Conservation (phyloP, 2,888 invertebrate species). For the Villa cingulata region DNA sequence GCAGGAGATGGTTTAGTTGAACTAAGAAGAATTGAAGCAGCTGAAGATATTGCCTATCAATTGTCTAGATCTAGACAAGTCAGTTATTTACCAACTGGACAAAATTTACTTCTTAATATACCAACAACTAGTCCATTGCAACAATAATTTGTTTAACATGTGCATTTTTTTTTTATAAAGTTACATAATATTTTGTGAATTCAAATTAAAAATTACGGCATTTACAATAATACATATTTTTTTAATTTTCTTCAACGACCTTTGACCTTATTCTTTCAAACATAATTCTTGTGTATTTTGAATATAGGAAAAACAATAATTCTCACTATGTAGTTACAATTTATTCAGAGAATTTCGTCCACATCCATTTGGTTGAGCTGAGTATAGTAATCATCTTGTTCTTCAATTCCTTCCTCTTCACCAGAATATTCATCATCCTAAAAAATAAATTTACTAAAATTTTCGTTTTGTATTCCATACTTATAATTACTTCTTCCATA, state of each 20-base stretch:
- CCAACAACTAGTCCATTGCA: slow-evolving; percentile 20
- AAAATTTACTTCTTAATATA: slow-evolving; percentile 32
- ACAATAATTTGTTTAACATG: too few relatives aligned
- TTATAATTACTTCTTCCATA: slow-evolving; percentile 3
- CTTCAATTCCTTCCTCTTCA: slow-evolving; percentile 1
- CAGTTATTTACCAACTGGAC: slow-evolving; percentile 71
- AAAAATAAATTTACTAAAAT: neutral
- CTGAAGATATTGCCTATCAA: slow-evolving; percentile 97
- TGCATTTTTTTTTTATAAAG: too few relatives aligned
- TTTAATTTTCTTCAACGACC: too few relatives aligned
- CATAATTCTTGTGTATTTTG: too few relatives aligned
- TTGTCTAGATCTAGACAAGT: slow-evolving; percentile 90
- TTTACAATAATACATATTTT: too few relatives aligned
- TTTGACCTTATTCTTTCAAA: too few relatives aligned
- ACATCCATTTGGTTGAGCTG: slow-evolving; percentile 1
- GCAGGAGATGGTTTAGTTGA: slow-evolving; percentile 98
- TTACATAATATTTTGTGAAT: too few relatives aligned
- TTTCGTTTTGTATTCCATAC: neutral
- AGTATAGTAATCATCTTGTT: neutral
- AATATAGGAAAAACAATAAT: neutral
- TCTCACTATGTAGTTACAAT: too few relatives aligned
- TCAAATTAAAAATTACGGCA: too few relatives aligned
- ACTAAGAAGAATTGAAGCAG: slow-evolving; percentile 94
- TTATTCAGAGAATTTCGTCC: neutral
- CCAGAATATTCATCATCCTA: neutral